phyloP scores from a whole-genome alignment of 2,113 vertebrate genomes.

The Caloenas nicobarica region DNA sequence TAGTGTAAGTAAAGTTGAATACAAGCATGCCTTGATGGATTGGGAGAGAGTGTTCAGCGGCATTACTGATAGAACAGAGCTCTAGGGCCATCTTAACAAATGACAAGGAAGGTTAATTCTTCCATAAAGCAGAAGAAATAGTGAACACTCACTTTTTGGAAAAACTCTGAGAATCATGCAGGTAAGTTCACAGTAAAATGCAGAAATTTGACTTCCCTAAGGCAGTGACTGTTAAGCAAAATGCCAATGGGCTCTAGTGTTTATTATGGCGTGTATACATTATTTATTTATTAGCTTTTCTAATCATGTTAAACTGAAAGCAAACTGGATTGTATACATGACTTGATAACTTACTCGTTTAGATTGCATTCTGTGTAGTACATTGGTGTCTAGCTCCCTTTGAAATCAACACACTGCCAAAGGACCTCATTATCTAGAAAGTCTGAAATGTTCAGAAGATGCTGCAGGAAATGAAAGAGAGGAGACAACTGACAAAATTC shows the following conservation, averaged over 20 bases:
- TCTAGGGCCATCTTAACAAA: background rate
- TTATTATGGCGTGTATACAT: background rate
- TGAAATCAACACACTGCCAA: background rate
- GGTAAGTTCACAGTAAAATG: background rate
- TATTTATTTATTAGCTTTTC: background rate
- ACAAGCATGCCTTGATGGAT: fast-evolving
- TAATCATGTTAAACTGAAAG: background rate
- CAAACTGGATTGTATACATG: background rate
- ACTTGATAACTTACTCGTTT: background rate
- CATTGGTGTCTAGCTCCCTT: background rate
- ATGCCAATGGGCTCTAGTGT: background rate
- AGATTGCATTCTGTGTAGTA: background rate
- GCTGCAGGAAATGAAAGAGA: background rate
- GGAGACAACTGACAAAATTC: background rate
- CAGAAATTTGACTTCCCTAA: background rate
- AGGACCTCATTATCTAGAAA: background rate
- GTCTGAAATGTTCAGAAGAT: background rate
- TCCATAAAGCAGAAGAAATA: background rate
- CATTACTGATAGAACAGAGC: background rate
- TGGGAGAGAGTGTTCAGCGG: background rate
- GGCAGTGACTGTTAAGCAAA: background rate
- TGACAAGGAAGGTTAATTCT: background rate
- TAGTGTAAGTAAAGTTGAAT: background rate
- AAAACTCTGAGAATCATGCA: background rate
- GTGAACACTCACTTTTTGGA: background rate